These are phyloP conservation scores for Tribolium castaneum DNA, from an alignment of 1,140 invertebrate genomes.

Conservation along the genomic window DNA sequence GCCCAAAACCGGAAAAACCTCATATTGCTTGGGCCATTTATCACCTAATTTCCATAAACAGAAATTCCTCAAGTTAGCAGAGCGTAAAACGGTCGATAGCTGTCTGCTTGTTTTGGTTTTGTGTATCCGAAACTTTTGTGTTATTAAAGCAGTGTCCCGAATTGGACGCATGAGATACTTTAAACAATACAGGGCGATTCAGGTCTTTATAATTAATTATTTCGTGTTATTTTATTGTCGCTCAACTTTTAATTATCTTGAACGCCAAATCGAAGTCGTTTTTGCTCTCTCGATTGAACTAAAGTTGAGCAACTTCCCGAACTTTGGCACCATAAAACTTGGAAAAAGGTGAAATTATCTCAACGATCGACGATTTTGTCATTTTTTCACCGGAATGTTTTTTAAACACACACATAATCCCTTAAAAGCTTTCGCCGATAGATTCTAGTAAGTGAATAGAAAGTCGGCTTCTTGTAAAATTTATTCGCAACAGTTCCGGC, in stretches of 20 bases:
- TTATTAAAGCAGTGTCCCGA: background rate
- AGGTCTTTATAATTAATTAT: too few relatives aligned
- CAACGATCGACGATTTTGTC: too few relatives aligned
- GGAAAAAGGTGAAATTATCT: too few relatives aligned
- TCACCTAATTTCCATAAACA: constrained; percentile 9
- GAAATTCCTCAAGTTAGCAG: background rate
- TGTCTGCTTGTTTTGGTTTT: constrained; percentile 16
- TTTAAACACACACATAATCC: background rate
- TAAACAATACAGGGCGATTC: background rate
- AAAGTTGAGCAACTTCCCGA: too few relatives aligned
- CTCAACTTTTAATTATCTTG: background rate
- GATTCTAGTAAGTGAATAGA: constrained; percentile 3
- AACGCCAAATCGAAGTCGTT: too few relatives aligned
- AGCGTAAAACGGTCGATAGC: constrained; percentile 1
- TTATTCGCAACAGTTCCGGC: background rate
- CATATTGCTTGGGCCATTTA: background rate
- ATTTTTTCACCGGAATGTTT: too few relatives aligned
- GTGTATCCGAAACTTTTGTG: constrained; percentile 1
- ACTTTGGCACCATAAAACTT: too few relatives aligned
- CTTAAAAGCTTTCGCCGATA: constrained; percentile 19
- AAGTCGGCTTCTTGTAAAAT: background rate
- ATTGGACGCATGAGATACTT: background rate
- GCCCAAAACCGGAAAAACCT: background rate
- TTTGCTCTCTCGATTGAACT: too few relatives aligned
- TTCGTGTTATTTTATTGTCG: too few relatives aligned